A percentile compares a stretch with the other conserved stretches of the same genome.
Conservation (phyloP, 2,888 invertebrate species). For the Drosophila pullipes region DNA sequence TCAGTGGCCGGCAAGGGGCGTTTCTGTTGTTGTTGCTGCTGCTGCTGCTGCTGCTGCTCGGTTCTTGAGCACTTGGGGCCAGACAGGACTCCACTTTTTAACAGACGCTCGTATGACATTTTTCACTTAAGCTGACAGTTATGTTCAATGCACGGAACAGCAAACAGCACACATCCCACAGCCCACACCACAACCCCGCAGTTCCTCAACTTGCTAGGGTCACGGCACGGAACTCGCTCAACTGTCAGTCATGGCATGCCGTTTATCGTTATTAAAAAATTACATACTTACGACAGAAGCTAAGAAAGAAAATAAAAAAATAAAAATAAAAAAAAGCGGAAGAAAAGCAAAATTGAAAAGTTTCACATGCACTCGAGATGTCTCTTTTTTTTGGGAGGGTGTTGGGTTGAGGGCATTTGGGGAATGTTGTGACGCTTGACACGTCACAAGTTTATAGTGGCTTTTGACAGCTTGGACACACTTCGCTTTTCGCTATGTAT, state of each 20-base stretch:
- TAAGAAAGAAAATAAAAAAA: conserved; percentile 22
- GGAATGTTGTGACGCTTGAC: conserved; percentile 75
- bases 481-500: conserved; percentile 57
- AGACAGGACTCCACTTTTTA: conserved; percentile 36
- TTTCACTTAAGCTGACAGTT: conserved; percentile 82
- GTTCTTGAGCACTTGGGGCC: conserved; percentile 27
- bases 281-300: conserved; percentile 52
- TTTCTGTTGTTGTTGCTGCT: conserved; percentile 1
- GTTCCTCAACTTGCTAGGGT: conserved; percentile 19
- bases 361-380: conserved; percentile 61
- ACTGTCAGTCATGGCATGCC: conserved; percentile 77
- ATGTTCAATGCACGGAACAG: conserved; percentile 60
- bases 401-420: conserved; percentile 45
- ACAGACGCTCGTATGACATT: conserved; percentile 77
- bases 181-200: not conserved
- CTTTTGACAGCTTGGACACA: conserved; percentile 84
- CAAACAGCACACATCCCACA: conserved; percentile 13
- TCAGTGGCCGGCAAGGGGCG: conserved; percentile 45
- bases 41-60: conserved; percentile 6
- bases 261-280: conserved; percentile 80
- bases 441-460: conserved; percentile 84
- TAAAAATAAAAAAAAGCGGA: conserved; percentile 1
- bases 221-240: conserved; percentile 65
- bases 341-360: conserved; percentile 74
- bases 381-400: conserved; percentile 1